A percentile compares a stretch with the other conserved stretches of the same genome.
These are phyloP conservation scores for Ardeotis arabs DNA, from an alignment of 2,113 vertebrate species.

Conservation along the genomic window DNA sequence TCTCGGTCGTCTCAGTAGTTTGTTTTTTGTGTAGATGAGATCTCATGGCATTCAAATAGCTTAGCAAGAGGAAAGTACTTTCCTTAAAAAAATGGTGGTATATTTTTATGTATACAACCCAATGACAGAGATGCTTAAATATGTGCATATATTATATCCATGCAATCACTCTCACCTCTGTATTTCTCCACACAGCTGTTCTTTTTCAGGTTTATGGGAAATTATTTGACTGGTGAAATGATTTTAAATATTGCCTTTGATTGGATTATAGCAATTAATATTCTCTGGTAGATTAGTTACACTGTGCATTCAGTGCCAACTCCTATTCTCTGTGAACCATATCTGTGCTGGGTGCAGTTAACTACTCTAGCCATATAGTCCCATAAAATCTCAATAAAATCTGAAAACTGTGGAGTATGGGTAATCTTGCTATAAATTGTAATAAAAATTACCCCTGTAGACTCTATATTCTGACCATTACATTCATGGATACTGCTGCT, in stretches of 20 bases:
- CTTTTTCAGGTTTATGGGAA: slow-evolving; percentile 20
- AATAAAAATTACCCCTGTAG: slow-evolving; percentile 78
- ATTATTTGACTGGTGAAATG: slow-evolving; percentile 56
- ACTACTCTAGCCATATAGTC: slow-evolving; percentile 41
- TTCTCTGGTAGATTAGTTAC: slow-evolving; percentile 57
- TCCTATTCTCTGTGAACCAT: slow-evolving; percentile 43
- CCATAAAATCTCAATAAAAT: slow-evolving; percentile 79
- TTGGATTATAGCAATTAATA: slow-evolving; percentile 70
- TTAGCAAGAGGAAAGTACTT: slow-evolving; percentile 18
- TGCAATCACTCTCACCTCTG: neutral
- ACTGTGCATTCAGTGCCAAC: neutral
- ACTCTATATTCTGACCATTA: slow-evolving; percentile 79
- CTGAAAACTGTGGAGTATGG: slow-evolving; percentile 73
- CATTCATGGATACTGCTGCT: slow-evolving; percentile 75
- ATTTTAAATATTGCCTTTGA: slow-evolving; percentile 63
- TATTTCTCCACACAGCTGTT: neutral
- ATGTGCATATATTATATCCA: neutral
- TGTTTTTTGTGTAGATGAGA: neutral
- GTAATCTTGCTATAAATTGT: slow-evolving; percentile 78
- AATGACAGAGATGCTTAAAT: neutral
- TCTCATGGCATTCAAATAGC: neutral
- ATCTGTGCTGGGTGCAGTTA: slow-evolving; percentile 34
- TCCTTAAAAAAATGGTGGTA: slow-evolving; percentile 16
- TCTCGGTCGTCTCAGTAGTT: slow-evolving; percentile 29
- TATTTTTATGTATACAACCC: neutral